phyloP scores from a whole-genome alignment of 2,888 invertebrate species.

The Netelia inedita region DNA sequence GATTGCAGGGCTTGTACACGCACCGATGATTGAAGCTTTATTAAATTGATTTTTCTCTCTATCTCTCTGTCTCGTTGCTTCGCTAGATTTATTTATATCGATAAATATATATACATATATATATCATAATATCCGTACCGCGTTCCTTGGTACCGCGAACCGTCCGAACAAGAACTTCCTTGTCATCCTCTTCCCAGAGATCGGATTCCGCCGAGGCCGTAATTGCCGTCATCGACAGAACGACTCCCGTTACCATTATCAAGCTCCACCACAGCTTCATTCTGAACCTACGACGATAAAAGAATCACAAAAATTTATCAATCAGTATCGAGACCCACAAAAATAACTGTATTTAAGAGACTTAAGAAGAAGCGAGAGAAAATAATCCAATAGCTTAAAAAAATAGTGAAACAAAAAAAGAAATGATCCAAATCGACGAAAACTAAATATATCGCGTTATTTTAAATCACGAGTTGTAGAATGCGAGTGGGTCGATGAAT shows the following conservation, averaged over 20 bases:
- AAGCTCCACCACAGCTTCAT: constrained; percentile 84
- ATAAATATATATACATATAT: not conserved
- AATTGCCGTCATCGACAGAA: constrained; percentile 86
- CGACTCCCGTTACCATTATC: constrained; percentile 84
- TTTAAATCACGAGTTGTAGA: no score
- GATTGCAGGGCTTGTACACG: not conserved
- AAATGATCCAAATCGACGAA: no score
- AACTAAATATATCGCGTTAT: no score
- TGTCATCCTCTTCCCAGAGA: constrained; percentile 93
- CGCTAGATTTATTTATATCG: not conserved
- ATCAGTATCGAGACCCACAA: not conserved
- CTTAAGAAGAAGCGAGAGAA: not conserved
- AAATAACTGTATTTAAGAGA: constrained; percentile 5
- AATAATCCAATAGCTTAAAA: not conserved
- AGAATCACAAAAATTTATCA: constrained; percentile 15
- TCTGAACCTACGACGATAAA: constrained; percentile 70
- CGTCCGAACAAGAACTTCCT: constrained; percentile 92
- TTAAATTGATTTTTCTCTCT: constrained; percentile 17
- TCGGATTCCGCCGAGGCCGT: constrained; percentile 87
- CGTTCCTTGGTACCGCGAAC: constrained; percentile 92
- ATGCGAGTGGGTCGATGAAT: constrained; percentile 49
- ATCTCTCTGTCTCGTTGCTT: not conserved
- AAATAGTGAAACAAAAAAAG: no score
- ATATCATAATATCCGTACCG: constrained; percentile 84
- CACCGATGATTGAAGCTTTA: constrained; percentile 4